These are phyloP conservation scores for Bombus confusus DNA, from an alignment of 1,140 invertebrate species.

Conservation along the genomic window DNA sequence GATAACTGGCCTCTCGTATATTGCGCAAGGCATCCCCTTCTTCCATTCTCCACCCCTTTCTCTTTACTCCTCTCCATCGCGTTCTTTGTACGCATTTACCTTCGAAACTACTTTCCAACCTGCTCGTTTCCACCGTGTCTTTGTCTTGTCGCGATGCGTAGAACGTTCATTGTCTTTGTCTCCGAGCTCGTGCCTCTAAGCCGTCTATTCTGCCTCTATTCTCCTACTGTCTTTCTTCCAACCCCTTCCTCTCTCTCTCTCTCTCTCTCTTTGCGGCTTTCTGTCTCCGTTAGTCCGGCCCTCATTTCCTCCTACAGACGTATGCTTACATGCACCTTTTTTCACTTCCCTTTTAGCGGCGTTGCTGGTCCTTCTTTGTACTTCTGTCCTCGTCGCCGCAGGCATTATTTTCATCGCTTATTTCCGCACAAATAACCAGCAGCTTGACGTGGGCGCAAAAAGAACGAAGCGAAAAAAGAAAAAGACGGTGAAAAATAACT, in stretches of 20 bases:
- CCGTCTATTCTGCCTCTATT: constrained; percentile 30
- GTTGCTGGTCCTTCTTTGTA: constrained; percentile 41
- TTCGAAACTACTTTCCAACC: constrained; percentile 31
- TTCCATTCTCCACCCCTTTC: neutral
- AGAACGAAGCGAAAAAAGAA: neutral
- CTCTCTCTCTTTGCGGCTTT: neutral
- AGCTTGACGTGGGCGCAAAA: constrained; percentile 35
- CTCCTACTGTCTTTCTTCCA: neutral
- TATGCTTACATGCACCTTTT: constrained; percentile 35
- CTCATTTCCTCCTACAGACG: constrained; percentile 41
- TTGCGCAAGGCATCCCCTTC: neutral
- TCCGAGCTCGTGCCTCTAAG: constrained; percentile 22
- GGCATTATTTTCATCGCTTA: constrained; percentile 61
- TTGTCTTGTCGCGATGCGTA: constrained; percentile 21
- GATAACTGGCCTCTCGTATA: constrained; percentile 27
- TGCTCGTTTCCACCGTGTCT: neutral
- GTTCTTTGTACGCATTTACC: constrained; percentile 43
- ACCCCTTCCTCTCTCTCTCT: neutral
- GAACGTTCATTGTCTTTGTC: constrained; percentile 33
- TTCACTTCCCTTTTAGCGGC: constrained; percentile 32
- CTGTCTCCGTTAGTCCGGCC: neutral
- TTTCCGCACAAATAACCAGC: constrained; percentile 61
- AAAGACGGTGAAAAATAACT: neutral
- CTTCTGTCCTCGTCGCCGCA: constrained; percentile 45
- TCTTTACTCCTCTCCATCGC: neutral